Base-by-base conservation (phyloP, 2,888 invertebrate genomes). In the Molanna angustata region DNA sequence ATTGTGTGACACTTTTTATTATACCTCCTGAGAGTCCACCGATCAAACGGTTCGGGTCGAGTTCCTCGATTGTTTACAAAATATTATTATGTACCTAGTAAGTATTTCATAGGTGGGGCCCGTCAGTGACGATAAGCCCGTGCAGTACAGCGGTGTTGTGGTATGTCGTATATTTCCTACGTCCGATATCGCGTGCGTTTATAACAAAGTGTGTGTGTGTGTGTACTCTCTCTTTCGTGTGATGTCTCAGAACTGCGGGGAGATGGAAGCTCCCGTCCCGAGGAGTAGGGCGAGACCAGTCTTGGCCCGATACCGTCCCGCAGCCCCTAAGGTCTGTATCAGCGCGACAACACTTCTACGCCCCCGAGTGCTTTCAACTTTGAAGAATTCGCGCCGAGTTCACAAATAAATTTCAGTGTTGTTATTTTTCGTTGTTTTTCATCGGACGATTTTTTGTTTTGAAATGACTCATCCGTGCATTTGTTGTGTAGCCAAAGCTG, bases 271-370 rank as follows among this genome's bases (percentile, higher is more conserved):
- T 65, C 45, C 60, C 57, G 66, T 67, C 66, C 65, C 66, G 65
- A 64, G 67, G 62, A 68, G 42, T 66, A 69, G 69, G 68, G 68
- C 53, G 22, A 46, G 51, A 43, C 58, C 58, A 13, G 57, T 57
- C 46, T 46, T 57, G 48, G 66, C 58, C 33, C 51, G 58, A 19
- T 54, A 66, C 64, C 69, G 55, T 35, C 59, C 64, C 62, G 61
- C 35, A 61, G 61, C 64, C 64, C 73, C 49, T 33, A 58, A 58
- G 58, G 58, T 55, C 49, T 40, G 58, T 54, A 50, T 44, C 17
- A 2, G 11, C 35, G 35, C 6, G 14, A 27, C 7, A 27, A 7
- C n/a, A n/a, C n/a, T n/a, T n/a, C n/a, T n/a, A n/a, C n/a, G n/a
- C n/a, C n/a, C n/a, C n/a, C n/a, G n/a, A n/a, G n/a, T n/a, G n/a